Conservation (phyloP, 64 coral and sea anemone species). For the Hydrozoanthus tunicans region DNA sequence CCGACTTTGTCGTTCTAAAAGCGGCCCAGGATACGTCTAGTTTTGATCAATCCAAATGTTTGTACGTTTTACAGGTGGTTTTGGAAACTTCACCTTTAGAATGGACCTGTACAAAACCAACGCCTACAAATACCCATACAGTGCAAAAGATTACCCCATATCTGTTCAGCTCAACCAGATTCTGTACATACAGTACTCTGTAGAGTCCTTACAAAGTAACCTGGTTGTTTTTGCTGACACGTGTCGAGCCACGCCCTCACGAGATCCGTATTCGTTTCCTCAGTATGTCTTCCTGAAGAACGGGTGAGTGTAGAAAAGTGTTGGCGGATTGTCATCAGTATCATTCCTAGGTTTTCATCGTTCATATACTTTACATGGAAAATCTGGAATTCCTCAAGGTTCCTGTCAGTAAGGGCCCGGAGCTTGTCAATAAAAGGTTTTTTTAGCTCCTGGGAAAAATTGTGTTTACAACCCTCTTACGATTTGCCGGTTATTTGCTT, state of each 20-base stretch:
- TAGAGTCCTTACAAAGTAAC: constrained; percentile 41
- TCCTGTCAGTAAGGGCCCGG: too few species aligned
- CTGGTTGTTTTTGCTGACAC: constrained; percentile 75
- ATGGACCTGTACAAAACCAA: constrained; percentile 61
- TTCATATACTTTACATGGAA: too few species aligned
- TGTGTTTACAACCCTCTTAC: too few species aligned
- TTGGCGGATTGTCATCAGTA: too few species aligned
- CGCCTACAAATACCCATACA: constrained; percentile 40
- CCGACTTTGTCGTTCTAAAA: too few species aligned
- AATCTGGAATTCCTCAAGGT: too few species aligned
- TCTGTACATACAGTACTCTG: constrained; percentile 68
- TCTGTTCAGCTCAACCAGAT: constrained; percentile 52
- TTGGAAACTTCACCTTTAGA: constrained; percentile 68
- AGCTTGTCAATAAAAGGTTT: too few species aligned
- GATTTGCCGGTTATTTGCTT: too few species aligned
- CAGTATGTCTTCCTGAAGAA: constrained; percentile 69
- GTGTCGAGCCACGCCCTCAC: constrained; percentile 62
- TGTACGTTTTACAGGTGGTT: constrained; percentile 34
- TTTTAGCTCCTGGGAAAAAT: too few species aligned
- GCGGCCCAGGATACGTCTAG: too few species aligned
- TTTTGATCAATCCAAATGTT: too few species aligned
- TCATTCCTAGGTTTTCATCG: too few species aligned
- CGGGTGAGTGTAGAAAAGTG: constrained; percentile 42
- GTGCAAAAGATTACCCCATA: constrained; percentile 54
- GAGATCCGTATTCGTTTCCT: constrained; percentile 62